phyloP scores from a whole-genome alignment of 2,888 invertebrate species.

The Malthinus seriepunctatus region DNA sequence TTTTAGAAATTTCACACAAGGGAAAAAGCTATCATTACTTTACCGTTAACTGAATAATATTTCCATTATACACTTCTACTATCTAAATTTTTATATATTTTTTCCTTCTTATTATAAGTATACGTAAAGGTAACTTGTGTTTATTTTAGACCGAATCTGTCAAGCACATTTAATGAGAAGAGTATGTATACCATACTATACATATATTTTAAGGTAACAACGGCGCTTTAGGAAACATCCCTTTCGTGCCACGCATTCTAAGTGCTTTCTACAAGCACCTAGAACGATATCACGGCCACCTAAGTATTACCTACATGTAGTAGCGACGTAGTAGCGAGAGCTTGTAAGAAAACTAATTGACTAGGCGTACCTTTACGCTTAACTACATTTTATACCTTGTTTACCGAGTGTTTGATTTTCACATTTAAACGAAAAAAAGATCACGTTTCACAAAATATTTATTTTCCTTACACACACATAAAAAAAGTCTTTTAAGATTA shows the following conservation, averaged over 20 bases:
- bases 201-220: neutral
- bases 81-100: too few species aligned
- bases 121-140: neutral
- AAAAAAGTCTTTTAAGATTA: neutral
- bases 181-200: neutral
- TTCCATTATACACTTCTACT: neutral
- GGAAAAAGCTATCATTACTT: slow-evolving; percentile 5
- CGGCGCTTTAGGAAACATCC: neutral
- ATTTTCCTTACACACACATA: neutral
- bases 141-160: neutral
- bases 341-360: neutral
- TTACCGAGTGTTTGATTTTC: neutral
- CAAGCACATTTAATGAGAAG: slow-evolving; percentile 4
- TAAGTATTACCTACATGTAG: neutral
- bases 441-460: neutral
- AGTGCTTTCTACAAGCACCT: neutral
- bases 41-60: slow-evolving; percentile 5
- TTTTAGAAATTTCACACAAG: slow-evolving; percentile 7
- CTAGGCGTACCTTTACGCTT: neutral
- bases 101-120: neutral
- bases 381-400: slow-evolving; percentile 1
- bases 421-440: neutral
- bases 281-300: neutral
- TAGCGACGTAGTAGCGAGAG: too few species aligned
- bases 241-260: slow-evolving; percentile 2